These are phyloP conservation scores for Sarcophaga variegata DNA, from an alignment of 2,888 invertebrate genomes.

Conservation along the genomic window DNA sequence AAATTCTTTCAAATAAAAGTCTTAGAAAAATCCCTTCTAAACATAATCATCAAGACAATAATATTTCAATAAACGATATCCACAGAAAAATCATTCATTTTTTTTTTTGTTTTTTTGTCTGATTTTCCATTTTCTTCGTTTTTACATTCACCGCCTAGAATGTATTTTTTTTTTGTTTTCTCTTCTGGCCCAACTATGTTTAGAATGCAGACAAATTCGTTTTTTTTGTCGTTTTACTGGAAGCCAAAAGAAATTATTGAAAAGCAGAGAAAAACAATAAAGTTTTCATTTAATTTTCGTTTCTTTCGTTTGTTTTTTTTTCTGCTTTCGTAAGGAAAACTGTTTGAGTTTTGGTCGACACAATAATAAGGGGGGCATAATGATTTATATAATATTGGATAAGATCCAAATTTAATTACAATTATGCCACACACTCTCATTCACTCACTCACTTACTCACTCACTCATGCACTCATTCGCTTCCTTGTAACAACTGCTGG, in stretches of 20 bases:
- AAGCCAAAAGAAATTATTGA: slow-evolving; percentile 52
- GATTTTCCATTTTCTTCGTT: not conserved
- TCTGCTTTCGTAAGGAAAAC: not conserved
- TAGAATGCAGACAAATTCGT: slow-evolving; percentile 33
- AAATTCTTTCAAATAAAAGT: slow-evolving; percentile 7
- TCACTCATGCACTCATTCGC: slow-evolving; percentile 6
- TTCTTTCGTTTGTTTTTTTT: not conserved
- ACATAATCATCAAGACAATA: slow-evolving; percentile 67
- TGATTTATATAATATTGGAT: slow-evolving; percentile 78
- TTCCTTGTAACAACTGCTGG: not conserved
- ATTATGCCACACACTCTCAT: slow-evolving; percentile 66
- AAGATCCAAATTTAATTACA: slow-evolving; percentile 80
- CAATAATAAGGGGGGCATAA: slow-evolving; percentile 66
- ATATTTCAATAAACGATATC: slow-evolving; percentile 67
- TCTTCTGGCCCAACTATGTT: slow-evolving; percentile 45
- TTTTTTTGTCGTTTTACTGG: slow-evolving; percentile 1
- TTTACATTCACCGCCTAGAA: no score
- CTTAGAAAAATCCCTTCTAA: slow-evolving; percentile 48
- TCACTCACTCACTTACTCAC: not conserved
- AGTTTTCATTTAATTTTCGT: slow-evolving; percentile 16
- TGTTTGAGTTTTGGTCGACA: slow-evolving; percentile 38
- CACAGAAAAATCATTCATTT: slow-evolving; percentile 26
- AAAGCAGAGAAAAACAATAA: slow-evolving; percentile 44
- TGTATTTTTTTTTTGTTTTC: not conserved
- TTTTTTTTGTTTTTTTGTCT: not conserved